Evolutionary conservation across 2,797 vertebrate genomes (phyloP).

Genomic region (Gallirallus australis): DNA sequence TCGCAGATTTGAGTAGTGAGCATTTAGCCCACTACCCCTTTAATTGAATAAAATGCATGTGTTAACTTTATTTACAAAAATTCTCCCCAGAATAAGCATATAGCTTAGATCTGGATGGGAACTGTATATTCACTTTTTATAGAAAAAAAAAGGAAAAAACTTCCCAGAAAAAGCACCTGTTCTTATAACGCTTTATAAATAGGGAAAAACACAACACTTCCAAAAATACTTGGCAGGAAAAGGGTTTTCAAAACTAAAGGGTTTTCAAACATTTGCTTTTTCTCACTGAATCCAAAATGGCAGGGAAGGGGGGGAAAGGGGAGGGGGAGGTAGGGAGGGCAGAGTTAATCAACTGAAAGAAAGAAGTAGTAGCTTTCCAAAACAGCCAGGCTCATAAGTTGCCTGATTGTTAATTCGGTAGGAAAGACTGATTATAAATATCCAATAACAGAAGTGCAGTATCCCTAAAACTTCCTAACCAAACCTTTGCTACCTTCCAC

Average conservation of each 20-base stretch:
- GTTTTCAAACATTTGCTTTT: not conserved
- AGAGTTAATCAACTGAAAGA: not conserved
- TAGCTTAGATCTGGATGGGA: not conserved
- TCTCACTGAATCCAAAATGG: not conserved
- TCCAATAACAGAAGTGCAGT: not conserved
- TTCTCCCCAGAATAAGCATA: not conserved
- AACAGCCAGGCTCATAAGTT: not conserved
- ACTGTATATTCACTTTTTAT: not conserved
- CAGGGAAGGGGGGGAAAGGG: not conserved
- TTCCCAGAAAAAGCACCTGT: not conserved
- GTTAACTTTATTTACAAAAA: not conserved
- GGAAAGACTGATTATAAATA: not conserved
- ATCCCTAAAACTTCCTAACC: not conserved
- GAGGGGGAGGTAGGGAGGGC: not conserved
- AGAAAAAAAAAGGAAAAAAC: not conserved
- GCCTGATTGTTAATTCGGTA: not conserved
- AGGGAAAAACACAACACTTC: not conserved
- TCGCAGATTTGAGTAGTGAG: not conserved
- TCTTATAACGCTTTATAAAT: not conserved
- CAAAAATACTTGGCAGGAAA: not conserved
- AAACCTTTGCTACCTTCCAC: not conserved
- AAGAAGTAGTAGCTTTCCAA: not conserved
- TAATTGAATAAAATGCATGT: not conserved
- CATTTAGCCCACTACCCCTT: not conserved
- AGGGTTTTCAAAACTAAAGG: not conserved